Conservation (phyloP, 2,888 invertebrate species). For the Hermaeophaga mercurialis region DNA sequence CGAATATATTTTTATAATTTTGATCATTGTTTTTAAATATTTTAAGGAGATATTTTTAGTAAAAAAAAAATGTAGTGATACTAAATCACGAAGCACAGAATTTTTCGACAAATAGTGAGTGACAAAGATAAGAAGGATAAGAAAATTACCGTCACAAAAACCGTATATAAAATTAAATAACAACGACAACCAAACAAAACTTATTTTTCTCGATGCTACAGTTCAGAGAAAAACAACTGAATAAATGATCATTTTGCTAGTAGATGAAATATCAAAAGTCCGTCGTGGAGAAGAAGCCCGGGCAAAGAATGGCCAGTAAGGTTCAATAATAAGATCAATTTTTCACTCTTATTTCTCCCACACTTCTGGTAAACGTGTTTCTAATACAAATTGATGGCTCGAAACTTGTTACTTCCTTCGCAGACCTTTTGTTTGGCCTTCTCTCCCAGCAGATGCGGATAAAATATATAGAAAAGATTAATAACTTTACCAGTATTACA, state of each 20-base stretch:
- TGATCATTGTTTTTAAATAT: too few species aligned
- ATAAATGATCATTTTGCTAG: constrained; percentile 21
- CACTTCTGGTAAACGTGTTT: constrained; percentile 39
- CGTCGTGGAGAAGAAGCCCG: constrained; percentile 9
- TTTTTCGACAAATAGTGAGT: too few species aligned
- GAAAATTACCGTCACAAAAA: too few species aligned
- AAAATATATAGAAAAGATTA: constrained; percentile 33
- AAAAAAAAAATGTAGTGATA: too few species aligned
- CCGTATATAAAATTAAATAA: background rate
- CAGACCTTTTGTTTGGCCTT: constrained; percentile 32
- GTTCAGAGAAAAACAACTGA: constrained; percentile 19
- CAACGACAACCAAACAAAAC: background rate
- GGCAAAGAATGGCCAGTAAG: constrained; percentile 31
- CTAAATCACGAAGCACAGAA: too few species aligned
- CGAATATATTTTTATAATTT: too few species aligned
- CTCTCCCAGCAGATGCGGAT: constrained; percentile 22
- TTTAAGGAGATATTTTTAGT: too few species aligned
- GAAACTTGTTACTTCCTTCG: constrained; percentile 35
- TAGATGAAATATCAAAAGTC: constrained; percentile 24
- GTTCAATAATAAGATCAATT: constrained; percentile 37
- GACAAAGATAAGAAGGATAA: too few species aligned
- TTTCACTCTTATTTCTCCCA: constrained; percentile 35
- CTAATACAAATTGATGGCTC: constrained; percentile 43
- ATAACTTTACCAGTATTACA: constrained; percentile 29
- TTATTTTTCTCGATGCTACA: constrained; percentile 1